Evolutionary conservation across 2,113 vertebrate genomes (phyloP), one percentile per base, ranked within the genome.

Genomic region (Rhinichthys klamathensis): DNA sequence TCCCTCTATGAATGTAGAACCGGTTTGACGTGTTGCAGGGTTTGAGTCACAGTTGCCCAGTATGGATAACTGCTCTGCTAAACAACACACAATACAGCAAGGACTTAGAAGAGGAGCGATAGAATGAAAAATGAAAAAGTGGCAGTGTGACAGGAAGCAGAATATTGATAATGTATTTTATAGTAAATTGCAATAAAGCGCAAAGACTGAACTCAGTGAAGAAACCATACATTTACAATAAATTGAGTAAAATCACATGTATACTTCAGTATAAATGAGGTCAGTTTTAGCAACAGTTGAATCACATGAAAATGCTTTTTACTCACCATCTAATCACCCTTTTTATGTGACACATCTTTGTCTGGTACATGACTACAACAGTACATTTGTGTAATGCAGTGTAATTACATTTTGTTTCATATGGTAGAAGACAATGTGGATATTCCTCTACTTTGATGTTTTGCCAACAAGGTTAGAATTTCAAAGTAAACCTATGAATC

Each of bases 1-100:
- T 87, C 86, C 86, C 86, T 61, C 4, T 35, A 8, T 16, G 23
- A 74, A 30, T 73, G 38, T 18, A 80, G 82, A 81, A 87, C 86
- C 63, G 69, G 86, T 87, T 78, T 80, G 58, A 56, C 75, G 3
- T 80, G 86, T 65, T 81, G 10, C 46, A 41, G 6, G 3, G 7
- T 32, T 25, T 83, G 72, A 79, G 65, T 84, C 65, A 72, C 18
- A 60, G 76, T 70, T 61, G 67, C 16, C 16, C 74, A 23, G 23
- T 77, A 67, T 30, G 9, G 41, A 67, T 25, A 69, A 18, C n/a
- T 51, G 25, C 61, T 65, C 16, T 67, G 15, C n/a, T 61, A 27
- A 81, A 51, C 79, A 27, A 41, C 35, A 49, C 10, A 51, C 13
- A 63, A 81, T 25, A 18, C 25, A 27, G 15, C 16, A 54, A 76